These are phyloP conservation scores for Trididemnum clinides DNA, from an alignment of 23 tunicate species.

Conservation along the genomic window DNA sequence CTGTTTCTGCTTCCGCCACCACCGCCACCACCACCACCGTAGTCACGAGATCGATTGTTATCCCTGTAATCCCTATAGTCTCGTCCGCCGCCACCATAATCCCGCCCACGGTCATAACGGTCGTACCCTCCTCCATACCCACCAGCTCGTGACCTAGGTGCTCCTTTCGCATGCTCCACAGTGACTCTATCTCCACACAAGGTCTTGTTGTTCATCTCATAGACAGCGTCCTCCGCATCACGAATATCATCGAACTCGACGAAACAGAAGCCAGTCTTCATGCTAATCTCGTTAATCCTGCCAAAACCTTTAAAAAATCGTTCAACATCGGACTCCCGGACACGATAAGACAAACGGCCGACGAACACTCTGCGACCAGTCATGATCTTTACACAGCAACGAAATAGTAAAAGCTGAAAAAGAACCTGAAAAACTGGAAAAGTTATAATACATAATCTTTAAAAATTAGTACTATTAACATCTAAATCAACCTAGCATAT, in stretches of 20 bases:
- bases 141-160: constrained; percentile 34
- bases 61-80: constrained; percentile 35
- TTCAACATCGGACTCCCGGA: constrained; percentile 60
- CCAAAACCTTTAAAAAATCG: constrained; percentile 74
- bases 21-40: no score
- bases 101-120: constrained; percentile 8
- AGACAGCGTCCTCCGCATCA: constrained; percentile 85
- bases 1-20: not conserved
- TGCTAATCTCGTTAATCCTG: constrained; percentile 64
- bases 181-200: constrained; percentile 76
- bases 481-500: no score
- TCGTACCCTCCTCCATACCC: constrained; percentile 9
- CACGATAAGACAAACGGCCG: constrained; percentile 56
- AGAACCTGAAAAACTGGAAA: no score
- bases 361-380: constrained; percentile 66
- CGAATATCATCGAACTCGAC: constrained; percentile 80
- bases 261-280: constrained; percentile 74
- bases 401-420: no score
- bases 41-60: constrained; percentile 22
- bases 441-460: no score
- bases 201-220: constrained; percentile 71
- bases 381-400: constrained; percentile 27
- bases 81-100: not conserved
- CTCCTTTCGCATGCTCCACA: constrained; percentile 56
- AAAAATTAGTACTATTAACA: no score